Conservation (phyloP, 2,797 vertebrate genomes). For the Caiman crocodilus region DNA sequence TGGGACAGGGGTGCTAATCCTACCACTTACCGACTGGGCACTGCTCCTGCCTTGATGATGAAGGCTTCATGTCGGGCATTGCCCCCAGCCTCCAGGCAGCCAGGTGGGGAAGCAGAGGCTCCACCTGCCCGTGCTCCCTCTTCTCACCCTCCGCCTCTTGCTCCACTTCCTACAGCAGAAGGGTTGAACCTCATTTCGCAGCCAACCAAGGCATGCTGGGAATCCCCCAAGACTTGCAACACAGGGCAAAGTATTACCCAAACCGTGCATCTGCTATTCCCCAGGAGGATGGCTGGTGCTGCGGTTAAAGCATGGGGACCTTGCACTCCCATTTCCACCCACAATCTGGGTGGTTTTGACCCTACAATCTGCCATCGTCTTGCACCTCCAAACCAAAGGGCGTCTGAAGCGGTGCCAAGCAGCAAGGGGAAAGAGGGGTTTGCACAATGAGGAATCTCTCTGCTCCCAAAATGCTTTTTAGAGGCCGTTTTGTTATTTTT, state of each 20-base stretch:
- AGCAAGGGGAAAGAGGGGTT: not conserved
- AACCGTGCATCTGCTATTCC: not conserved
- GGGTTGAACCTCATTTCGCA: not conserved
- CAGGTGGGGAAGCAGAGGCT: not conserved
- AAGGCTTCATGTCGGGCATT: not conserved
- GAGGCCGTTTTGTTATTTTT: not conserved
- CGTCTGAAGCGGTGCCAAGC: not conserved
- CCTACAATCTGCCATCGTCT: not conserved
- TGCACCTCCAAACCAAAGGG: not conserved
- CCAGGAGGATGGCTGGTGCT: not conserved
- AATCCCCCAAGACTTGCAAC: fast-evolving
- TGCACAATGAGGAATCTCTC: not conserved
- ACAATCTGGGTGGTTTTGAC: not conserved
- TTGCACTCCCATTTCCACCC: not conserved
- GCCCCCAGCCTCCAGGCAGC: not conserved
- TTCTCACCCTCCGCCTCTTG: not conserved
- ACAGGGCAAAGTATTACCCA: not conserved
- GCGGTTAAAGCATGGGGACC: not conserved
- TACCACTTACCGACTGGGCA: not conserved
- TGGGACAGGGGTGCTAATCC: too few relatives aligned
- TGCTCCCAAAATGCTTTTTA: not conserved
- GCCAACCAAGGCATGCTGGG: fast-evolving
- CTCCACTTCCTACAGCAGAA: slow-evolving; percentile 31
- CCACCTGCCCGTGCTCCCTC: not conserved
- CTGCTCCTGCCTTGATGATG: not conserved